phyloP scores from a whole-genome alignment of 2,888 invertebrate species.

The Zaprionus bogoriensis region DNA sequence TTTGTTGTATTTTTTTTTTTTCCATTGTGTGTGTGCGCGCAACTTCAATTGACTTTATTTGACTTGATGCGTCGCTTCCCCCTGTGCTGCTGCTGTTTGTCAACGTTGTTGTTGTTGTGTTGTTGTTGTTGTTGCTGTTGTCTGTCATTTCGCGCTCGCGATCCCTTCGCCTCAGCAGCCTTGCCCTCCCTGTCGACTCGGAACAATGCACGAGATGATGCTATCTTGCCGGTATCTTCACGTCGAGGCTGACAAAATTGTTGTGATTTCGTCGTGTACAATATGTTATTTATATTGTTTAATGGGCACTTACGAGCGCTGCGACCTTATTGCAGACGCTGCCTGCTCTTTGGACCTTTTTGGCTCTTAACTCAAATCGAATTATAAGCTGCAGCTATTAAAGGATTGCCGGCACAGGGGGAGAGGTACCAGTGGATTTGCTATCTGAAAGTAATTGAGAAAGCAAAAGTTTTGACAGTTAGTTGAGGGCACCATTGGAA shows the following conservation, averaged over 20 bases:
- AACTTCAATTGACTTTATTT: constrained; percentile 74
- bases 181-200: not conserved
- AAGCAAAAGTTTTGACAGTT: not conserved
- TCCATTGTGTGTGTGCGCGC: constrained; percentile 42
- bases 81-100: constrained; percentile 25
- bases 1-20: constrained; percentile 27
- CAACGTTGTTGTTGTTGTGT: constrained; percentile 20
- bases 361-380: constrained; percentile 10
- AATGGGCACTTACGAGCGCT: constrained; percentile 57
- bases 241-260: constrained; percentile 46
- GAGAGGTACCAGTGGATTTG: constrained; percentile 8
- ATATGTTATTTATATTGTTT: constrained; percentile 66
- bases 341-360: not conserved
- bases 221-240: constrained; percentile 41
- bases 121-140: constrained; percentile 29
- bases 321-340: no score
- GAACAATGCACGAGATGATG: constrained; percentile 52
- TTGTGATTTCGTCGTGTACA: constrained; percentile 54
- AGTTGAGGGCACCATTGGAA: not conserved
- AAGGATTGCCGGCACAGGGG: not conserved
- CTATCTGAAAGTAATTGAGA: not conserved
- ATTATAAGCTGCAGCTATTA: constrained; percentile 1
- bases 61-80: constrained; percentile 44
- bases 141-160: constrained; percentile 21
- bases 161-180: not conserved